These are phyloP conservation scores for Pempheris klunzingeri DNA, from an alignment of 2,797 vertebrate genomes.

Conservation along the genomic window DNA sequence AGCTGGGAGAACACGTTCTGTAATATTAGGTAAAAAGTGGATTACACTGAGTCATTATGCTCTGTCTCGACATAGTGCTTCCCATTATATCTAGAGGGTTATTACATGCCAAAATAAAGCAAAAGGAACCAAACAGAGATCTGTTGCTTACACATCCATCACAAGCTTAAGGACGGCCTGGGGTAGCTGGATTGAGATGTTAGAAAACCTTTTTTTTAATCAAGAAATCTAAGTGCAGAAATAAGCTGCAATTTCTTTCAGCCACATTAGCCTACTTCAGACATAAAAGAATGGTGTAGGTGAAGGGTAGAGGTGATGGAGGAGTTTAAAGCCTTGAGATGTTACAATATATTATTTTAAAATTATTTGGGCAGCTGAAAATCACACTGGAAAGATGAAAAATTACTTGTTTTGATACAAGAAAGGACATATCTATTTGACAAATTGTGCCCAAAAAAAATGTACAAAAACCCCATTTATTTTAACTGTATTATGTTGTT, in stretches of 20 bases:
- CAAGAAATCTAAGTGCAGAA: constrained; percentile 45
- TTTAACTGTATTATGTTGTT: constrained; percentile 13
- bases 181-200: neutral
- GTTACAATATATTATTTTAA: neutral
- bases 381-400: neutral
- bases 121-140: constrained; percentile 24
- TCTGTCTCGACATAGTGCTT: constrained; percentile 46
- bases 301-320: neutral
- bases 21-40: constrained; percentile 64
- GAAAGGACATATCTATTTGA: neutral
- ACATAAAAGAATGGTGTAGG: constrained; percentile 23
- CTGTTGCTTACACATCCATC: constrained; percentile 28
- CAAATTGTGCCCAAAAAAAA: constrained; percentile 19
- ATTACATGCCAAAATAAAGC: constrained; percentile 45
- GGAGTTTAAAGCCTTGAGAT: constrained; percentile 23
- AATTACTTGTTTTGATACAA: constrained; percentile 17
- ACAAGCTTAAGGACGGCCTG: constrained; percentile 2
- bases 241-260: constrained; percentile 47
- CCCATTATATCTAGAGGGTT: constrained; percentile 54
- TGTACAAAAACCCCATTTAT: constrained; percentile 21
- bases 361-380: neutral
- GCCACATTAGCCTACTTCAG: constrained; percentile 16
- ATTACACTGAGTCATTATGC: constrained; percentile 67
- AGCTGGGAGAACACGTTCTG: constrained; percentile 57
- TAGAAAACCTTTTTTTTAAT: constrained; percentile 14